Evolutionary conservation across 1,140 invertebrate species (phyloP), one percentile per base, ranked within the genome.

Genomic region (Caenorhabditis elegans): DNA sequence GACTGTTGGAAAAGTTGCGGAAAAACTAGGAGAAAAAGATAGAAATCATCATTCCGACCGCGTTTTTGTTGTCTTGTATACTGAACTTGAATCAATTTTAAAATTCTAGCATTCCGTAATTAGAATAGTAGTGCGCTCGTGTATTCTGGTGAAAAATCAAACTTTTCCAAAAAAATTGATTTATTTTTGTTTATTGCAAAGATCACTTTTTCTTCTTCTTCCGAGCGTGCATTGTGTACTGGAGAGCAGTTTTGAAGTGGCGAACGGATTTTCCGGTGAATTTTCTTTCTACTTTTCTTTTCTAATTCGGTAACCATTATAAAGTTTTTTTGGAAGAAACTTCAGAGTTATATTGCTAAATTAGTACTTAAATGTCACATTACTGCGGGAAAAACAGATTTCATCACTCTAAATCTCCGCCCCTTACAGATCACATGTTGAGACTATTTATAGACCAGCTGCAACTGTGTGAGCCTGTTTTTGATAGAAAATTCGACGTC

Each of bases 401-500:
- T 26, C 49, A 2, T 53, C 22, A 26, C 3, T 31, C 19, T 17
- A 17, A 60, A 60, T 26, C 26, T 34, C 53, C 53, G 8, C 53
- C 28, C 53, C 31, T 60, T 17, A n/a, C 28, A 17, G 28, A 70
- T 24, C 60, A 70, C 60, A 13, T 70, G 60, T 11, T 3, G 13
- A 24, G 3, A 34, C 60, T 70, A 70, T 70, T 24, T 70, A 11
- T 70, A 70, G 34, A 39, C 36, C 60, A 70, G 60, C 60, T 39
- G 19, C 60, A 70, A 70, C 60, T 39, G 34, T 70, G 15, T 60
- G 31, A 60, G 31, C 60, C 34, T 70, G 34, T 70, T 70, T 70
- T 70, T 34, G 34, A 39, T 3, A 39, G 31, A 65, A 3, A 28
- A 55, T 55, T n/a, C 34, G 31, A 34, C 31, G n/a, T 65, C 31